phyloP scores from a whole-genome alignment of 2,888 invertebrate genomes.

The Athalia cordata region DNA sequence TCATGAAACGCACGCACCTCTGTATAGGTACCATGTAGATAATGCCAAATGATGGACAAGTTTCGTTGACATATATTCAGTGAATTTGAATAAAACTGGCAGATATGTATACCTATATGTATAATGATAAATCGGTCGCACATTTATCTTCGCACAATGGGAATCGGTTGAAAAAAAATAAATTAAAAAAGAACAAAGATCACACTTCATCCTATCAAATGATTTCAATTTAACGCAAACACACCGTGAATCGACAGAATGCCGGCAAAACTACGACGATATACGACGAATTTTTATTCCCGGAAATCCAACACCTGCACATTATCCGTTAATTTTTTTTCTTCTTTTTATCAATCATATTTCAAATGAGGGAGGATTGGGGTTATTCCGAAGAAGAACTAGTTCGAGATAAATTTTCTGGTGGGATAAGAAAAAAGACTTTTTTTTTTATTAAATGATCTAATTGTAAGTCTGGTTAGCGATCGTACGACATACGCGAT shows the following conservation, averaged over 20 bases:
- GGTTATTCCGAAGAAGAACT: no score
- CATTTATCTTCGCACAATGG: constrained; percentile 30
- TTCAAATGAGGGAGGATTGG: no score
- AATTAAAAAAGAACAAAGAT: neutral
- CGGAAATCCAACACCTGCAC: no score
- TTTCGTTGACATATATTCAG: constrained; percentile 26
- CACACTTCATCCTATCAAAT: constrained; percentile 32
- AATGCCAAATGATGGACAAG: constrained; percentile 3
- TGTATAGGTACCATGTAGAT: neutral
- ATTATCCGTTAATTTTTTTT: no score
- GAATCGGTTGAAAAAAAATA: constrained; percentile 14
- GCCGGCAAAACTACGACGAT: constrained; percentile 1
- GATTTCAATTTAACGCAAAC: constrained; percentile 40
- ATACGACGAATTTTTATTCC: no score
- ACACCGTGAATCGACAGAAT: constrained; percentile 35
- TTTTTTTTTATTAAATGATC: no score
- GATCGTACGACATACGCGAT: no score
- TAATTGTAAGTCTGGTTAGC: no score
- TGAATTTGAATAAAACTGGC: constrained; percentile 25
- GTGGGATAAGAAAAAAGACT: no score
- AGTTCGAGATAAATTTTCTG: no score
- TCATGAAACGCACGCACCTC: neutral
- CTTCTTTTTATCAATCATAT: no score
- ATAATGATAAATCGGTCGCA: constrained; percentile 20
- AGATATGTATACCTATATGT: neutral